Evolutionary conservation across 1,140 invertebrate species (phyloP).

Genomic region (Pseudomyrmex pallidus): DNA sequence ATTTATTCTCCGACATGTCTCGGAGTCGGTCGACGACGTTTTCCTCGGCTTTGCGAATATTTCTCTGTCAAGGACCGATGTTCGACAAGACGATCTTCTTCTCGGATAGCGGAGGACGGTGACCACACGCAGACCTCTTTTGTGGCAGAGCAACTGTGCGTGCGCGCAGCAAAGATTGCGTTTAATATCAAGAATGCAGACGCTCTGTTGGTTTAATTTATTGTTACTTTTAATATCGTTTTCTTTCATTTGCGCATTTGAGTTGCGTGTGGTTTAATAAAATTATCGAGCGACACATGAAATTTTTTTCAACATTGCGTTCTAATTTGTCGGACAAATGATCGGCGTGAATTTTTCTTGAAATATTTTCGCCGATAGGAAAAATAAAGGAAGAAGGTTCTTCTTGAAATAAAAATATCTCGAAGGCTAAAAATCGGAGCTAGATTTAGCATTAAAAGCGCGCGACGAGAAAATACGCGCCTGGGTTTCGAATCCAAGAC

Average conservation of each 20-base stretch:
- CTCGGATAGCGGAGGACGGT: neutral
- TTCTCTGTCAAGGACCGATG: constrained; percentile 48
- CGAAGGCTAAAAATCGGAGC: constrained; percentile 24
- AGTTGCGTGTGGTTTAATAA: too few species aligned
- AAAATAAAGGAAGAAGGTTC: neutral
- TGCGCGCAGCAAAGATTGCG: neutral
- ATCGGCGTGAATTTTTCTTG: neutral
- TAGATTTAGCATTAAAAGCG: constrained; percentile 36
- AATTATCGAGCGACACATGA: too few species aligned
- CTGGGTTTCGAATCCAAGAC: constrained; percentile 65
- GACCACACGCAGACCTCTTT: neutral
- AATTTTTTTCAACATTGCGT: too few species aligned
- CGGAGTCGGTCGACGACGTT: constrained; percentile 1
- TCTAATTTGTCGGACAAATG: too few species aligned
- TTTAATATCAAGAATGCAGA: neutral
- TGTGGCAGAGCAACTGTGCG: neutral
- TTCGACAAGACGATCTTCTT: neutral
- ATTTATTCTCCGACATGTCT: constrained; percentile 51
- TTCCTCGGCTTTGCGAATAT: constrained; percentile 35
- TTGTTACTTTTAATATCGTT: too few species aligned
- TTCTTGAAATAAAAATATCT: constrained; percentile 17
- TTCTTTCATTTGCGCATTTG: too few species aligned
- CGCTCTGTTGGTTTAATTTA: too few species aligned
- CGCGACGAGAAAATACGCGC: constrained; percentile 23
- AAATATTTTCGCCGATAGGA: neutral